These are phyloP conservation scores for Fundulus diaphanus DNA, from an alignment of 2,797 vertebrate genomes.

Conservation along the genomic window DNA sequence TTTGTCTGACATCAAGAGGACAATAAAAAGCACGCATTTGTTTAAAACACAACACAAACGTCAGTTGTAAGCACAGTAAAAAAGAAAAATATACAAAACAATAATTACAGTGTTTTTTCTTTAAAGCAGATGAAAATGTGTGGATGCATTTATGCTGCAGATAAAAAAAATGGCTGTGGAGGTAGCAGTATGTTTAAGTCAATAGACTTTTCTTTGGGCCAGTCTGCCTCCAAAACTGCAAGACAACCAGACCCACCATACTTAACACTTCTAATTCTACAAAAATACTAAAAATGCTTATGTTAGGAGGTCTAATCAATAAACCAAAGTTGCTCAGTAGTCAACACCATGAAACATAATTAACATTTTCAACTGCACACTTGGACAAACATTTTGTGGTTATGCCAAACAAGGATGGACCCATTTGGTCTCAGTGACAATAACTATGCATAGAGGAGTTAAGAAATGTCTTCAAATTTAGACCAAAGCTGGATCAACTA, in stretches of 20 bases:
- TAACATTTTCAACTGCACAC: neutral
- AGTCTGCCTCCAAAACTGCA: neutral
- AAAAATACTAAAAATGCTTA: neutral
- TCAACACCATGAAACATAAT: neutral
- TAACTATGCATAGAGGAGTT: neutral
- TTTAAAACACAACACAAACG: neutral
- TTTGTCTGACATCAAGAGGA: neutral
- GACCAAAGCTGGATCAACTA: neutral
- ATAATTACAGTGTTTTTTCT: neutral
- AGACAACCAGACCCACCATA: neutral
- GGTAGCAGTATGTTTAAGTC: neutral
- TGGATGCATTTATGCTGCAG: neutral
- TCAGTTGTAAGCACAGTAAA: neutral
- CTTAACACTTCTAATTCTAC: neutral
- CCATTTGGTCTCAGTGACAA: neutral
- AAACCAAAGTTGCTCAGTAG: neutral
- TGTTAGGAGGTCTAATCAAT: neutral
- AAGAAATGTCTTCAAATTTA: neutral
- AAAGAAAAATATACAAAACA: neutral
- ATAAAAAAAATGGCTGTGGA: neutral
- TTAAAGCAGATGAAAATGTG: neutral
- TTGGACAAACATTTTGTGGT: neutral
- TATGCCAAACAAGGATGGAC: neutral
- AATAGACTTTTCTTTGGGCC: neutral
- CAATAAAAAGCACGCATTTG: neutral